These are phyloP conservation scores for Cotesia vestalis DNA, from an alignment of 1,140 invertebrate species.

Conservation along the genomic window DNA sequence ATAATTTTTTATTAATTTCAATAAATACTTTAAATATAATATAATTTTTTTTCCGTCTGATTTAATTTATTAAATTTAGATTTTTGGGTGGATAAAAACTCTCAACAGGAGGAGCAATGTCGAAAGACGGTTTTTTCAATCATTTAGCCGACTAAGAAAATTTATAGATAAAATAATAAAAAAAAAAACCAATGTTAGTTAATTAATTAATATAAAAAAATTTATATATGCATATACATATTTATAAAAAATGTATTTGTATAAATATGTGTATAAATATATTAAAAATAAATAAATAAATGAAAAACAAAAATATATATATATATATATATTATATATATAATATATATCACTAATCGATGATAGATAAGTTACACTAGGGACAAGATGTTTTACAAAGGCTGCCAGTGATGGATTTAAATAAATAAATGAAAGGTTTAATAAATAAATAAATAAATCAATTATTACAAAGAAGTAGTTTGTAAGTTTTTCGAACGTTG, in stretches of 20 bases:
- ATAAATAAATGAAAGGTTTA: neutral
- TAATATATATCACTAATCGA: constrained; percentile 22
- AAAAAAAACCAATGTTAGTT: constrained; percentile 4
- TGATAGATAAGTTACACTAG: constrained; percentile 30
- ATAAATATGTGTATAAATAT: no score
- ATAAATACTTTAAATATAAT: no score
- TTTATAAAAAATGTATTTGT: neutral
- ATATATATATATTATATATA: no score
- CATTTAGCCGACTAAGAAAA: constrained; percentile 35
- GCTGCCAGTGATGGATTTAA: neutral
- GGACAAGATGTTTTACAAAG: constrained; percentile 10
- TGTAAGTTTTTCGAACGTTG: constrained; percentile 38
- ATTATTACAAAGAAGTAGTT: constrained; percentile 6
- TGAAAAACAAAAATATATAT: no score
- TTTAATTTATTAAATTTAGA: no score
- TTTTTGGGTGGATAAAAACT: no score
- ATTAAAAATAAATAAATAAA: no score
- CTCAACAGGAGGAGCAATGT: neutral
- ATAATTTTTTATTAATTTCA: no score
- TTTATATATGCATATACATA: neutral
- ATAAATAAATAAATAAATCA: constrained; percentile 7
- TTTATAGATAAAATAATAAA: constrained; percentile 33
- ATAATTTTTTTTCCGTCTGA: no score
- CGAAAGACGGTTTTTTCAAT: constrained; percentile 31
- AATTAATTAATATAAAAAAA: constrained; percentile 6